Percentiles rank a stretch among this genome's conserved stretches.
Conservation (phyloP, 2,888 invertebrate species). For the Ernsta delagoae region DNA sequence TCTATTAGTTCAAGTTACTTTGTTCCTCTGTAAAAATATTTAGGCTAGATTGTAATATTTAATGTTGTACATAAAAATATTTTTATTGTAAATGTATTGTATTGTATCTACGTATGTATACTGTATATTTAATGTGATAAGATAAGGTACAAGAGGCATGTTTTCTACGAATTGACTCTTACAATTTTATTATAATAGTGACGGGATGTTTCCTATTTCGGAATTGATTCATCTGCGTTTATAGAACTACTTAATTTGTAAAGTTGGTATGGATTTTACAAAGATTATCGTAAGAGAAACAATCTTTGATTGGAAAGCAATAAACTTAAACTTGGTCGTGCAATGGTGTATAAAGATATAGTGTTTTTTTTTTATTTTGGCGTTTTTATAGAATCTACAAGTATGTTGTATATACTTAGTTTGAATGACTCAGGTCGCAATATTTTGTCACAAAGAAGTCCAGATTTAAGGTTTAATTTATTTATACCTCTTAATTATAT, state of each 20-base stretch:
- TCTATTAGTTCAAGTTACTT: constrained; percentile 77
- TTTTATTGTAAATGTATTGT: constrained; percentile 73
- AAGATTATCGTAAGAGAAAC: constrained; percentile 45
- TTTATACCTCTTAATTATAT: no score
- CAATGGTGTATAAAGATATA: constrained; percentile 60
- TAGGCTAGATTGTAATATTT: constrained; percentile 74
- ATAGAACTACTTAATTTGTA: constrained; percentile 39
- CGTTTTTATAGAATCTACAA: constrained; percentile 21
- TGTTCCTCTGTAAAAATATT: constrained; percentile 82
- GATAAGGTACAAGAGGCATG: constrained; percentile 60
- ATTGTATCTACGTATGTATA: constrained; percentile 43
- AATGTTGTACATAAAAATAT: constrained; percentile 80
- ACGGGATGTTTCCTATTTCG: constrained; percentile 46
- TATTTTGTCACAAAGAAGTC: constrained; percentile 13
- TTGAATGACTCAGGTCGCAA: constrained; percentile 2
- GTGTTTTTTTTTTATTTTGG: constrained; percentile 32
- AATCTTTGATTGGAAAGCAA: constrained; percentile 50
- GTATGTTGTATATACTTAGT: not conserved
- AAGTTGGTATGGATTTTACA: constrained; percentile 43
- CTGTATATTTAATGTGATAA: constrained; percentile 64
- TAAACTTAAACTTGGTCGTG: constrained; percentile 59
- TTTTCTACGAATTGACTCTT: constrained; percentile 62
- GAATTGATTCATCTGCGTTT: constrained; percentile 44
- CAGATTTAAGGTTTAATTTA: constrained; percentile 1
- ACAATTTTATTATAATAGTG: no score